Evolutionary conservation across 2,113 vertebrate species (phyloP).

Genomic region (Heloderma charlesbogerti): DNA sequence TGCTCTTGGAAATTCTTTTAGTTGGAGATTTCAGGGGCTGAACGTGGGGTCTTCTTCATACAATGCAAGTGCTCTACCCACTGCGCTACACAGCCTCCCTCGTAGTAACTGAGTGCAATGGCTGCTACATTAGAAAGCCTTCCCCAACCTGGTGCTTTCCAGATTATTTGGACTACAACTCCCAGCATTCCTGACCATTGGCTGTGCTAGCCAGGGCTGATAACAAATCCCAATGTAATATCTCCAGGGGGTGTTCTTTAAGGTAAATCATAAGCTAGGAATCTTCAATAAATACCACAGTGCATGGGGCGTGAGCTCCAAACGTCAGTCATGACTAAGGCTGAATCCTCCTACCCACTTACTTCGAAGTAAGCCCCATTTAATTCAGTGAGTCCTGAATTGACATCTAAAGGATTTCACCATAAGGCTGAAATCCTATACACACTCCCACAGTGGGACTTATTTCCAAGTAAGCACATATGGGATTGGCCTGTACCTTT

Average conservation of each 20-base stretch:
- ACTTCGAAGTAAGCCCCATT: too few species aligned
- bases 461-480: too few species aligned
- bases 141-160: too few species aligned
- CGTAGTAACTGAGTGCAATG: not conserved
- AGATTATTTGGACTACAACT: too few species aligned
- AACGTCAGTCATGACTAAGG: not conserved
- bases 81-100: not conserved
- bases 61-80: not conserved
- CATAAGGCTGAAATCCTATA: not conserved
- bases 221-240: not conserved
- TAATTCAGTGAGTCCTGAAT: too few species aligned
- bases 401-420: not conserved
- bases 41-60: too few species aligned
- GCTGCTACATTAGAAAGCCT: too few species aligned
- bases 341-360: too few species aligned
- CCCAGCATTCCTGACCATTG: too few species aligned
- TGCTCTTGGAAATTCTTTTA: not conserved
- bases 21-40: not conserved
- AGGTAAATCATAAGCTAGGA: not conserved
- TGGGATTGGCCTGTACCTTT: not conserved
- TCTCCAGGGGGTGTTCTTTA: not conserved
- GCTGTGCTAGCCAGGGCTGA: too few species aligned
- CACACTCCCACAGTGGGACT: not conserved
- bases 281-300: not conserved
- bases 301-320: not conserved